Percentiles rank a stretch among this genome's conserved stretches.
These are phyloP conservation scores for Halcyon senegalensis DNA, from an alignment of 2,113 vertebrate genomes.

Conservation along the genomic window DNA sequence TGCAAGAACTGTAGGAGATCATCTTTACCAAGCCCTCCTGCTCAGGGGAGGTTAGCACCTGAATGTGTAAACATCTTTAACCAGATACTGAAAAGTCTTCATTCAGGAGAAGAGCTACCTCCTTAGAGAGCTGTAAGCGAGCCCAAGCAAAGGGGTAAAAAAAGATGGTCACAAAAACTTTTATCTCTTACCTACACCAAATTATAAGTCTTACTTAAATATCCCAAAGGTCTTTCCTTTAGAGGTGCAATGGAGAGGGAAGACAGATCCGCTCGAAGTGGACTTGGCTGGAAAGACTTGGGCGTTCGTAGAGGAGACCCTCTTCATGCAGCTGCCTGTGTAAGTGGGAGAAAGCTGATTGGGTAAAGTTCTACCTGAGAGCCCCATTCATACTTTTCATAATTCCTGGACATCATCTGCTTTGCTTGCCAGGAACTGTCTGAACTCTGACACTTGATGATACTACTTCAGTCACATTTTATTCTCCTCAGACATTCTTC, in stretches of 20 bases:
- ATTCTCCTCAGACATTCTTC: neutral
- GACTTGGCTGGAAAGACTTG: neutral
- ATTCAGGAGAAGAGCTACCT: conserved; percentile 6
- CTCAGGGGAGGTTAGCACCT: neutral
- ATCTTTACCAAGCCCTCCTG: conserved; percentile 11
- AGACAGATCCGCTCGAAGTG: neutral
- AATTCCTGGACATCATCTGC: neutral
- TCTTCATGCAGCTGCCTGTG: neutral
- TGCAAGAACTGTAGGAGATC: neutral
- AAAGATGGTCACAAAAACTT: neutral
- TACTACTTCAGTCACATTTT: neutral
- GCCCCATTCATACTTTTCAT: neutral
- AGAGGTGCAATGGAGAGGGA: conserved; percentile 1
- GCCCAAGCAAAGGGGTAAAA: neutral
- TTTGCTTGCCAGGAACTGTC: neutral
- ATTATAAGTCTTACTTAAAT: neutral
- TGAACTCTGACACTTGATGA: neutral
- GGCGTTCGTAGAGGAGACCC: neutral
- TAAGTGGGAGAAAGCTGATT: neutral
- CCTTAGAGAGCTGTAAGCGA: neutral
- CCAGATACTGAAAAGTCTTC: neutral
- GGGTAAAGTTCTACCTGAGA: conserved; percentile 40
- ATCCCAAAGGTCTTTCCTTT: neutral
- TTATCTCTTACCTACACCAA: neutral
- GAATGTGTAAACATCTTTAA: conserved; percentile 47